These are phyloP conservation scores for Drosophila busckii DNA, from an alignment of 1,140 invertebrate genomes.

Conservation along the genomic window DNA sequence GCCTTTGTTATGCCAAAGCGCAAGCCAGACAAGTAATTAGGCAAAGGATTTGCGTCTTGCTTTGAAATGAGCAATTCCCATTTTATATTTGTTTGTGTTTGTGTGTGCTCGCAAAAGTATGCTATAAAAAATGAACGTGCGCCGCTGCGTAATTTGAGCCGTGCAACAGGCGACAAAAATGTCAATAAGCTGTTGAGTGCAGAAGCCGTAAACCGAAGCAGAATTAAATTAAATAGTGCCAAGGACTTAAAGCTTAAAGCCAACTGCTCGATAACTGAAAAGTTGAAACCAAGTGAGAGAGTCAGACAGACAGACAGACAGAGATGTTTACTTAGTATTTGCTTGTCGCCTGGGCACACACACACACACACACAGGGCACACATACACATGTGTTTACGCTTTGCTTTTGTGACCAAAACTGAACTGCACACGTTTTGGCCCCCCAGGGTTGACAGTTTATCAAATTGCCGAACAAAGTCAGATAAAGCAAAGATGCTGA, in stretches of 20 bases:
- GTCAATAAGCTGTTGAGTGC: too few relatives aligned
- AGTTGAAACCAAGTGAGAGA: too few relatives aligned
- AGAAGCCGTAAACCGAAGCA: too few relatives aligned
- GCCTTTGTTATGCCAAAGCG: conserved; percentile 16
- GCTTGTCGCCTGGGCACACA: conserved; percentile 8
- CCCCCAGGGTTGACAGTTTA: conserved; percentile 49
- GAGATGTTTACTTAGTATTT: too few relatives aligned
- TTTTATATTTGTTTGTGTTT: conserved; percentile 7
- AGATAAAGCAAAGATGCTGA: conserved; percentile 22
- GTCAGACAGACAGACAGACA: too few relatives aligned
- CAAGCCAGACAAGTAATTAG: conserved; percentile 71
- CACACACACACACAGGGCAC: not conserved
- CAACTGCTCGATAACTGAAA: too few relatives aligned
- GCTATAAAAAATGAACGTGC: conserved; percentile 54
- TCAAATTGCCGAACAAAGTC: conserved; percentile 53
- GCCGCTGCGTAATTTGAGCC: conserved; percentile 17
- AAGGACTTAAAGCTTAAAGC: too few relatives aligned
- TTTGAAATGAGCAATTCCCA: conserved; percentile 21
- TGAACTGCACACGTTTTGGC: conserved; percentile 10
- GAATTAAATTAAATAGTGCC: too few relatives aligned
- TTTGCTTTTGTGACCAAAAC: conserved; percentile 8
- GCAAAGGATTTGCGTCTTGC: conserved; percentile 60
- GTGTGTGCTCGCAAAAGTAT: conserved; percentile 25
- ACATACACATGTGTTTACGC: conserved; percentile 3
- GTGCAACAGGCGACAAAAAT: conserved; percentile 26